These are phyloP conservation scores for Vombatus ursinus DNA, from an alignment of 2,113 vertebrate genomes.

Conservation along the genomic window DNA sequence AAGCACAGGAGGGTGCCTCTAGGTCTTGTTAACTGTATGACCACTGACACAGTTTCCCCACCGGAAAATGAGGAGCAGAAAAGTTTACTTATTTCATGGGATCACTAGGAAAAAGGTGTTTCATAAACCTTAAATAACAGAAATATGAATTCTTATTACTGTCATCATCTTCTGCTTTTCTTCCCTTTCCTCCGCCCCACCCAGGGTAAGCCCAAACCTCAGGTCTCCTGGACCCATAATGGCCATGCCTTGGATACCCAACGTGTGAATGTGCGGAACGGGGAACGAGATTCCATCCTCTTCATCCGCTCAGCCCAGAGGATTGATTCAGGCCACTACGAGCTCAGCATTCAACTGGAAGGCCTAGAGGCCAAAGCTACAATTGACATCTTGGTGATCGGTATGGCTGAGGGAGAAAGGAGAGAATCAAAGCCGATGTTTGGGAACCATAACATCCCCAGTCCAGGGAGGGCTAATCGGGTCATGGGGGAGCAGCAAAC, in stretches of 20 bases:
- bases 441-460: not conserved
- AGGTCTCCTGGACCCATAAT: slow-evolving; percentile 90
- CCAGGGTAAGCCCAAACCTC: slow-evolving; percentile 93
- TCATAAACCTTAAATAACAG: not conserved
- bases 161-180: not conserved
- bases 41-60: not conserved
- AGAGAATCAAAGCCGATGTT: not conserved
- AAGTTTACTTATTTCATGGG: not conserved
- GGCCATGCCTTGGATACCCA: slow-evolving; percentile 88
- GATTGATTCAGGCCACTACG: slow-evolving; percentile 90
- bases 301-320: slow-evolving; percentile 91
- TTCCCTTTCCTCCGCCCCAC: not conserved
- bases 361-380: slow-evolving; percentile 89
- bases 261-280: slow-evolving; percentile 85
- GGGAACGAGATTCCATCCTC: slow-evolving; percentile 90
- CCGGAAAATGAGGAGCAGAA: not conserved
- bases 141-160: not conserved
- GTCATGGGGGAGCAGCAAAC: not conserved
- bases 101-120: not conserved
- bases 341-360: slow-evolving; percentile 87
- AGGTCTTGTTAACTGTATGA: not conserved
- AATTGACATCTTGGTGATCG: slow-evolving; percentile 90
- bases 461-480: not conserved
- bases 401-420: slow-evolving; percentile 77
- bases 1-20: not conserved